Percentiles rank a stretch among this genome's conserved stretches.
These are phyloP conservation scores for Ochotona princeps DNA, from an alignment of 2,113 vertebrate species.

Conservation along the genomic window DNA sequence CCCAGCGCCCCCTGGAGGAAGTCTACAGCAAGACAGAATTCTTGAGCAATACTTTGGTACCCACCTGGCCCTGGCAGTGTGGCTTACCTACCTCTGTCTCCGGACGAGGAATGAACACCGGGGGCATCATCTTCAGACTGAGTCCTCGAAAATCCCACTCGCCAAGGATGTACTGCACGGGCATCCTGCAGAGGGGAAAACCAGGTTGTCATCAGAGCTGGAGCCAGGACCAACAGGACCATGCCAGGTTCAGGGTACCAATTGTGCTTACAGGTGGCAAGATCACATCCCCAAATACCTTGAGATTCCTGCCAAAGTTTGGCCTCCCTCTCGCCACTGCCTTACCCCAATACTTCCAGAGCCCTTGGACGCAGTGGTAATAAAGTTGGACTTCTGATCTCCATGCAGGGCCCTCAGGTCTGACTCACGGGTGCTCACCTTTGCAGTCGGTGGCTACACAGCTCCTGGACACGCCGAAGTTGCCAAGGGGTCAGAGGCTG, in stretches of 20 bases:
- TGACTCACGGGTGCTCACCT: constrained; percentile 84
- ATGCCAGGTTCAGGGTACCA: background rate
- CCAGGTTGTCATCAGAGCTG: background rate
- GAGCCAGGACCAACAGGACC: background rate
- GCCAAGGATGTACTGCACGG: constrained; percentile 96
- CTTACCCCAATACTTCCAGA: background rate
- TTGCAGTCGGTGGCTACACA: constrained; percentile 89
- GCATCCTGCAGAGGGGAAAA: constrained; percentile 89
- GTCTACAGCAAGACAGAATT: background rate
- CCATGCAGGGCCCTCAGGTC: background rate
- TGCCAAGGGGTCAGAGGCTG: constrained; percentile 82
- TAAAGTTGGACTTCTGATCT: background rate
- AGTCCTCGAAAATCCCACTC: constrained; percentile 98
- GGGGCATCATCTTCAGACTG: constrained; percentile 94
- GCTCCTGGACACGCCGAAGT: constrained; percentile 87
- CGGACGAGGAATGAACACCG: constrained; percentile 97
- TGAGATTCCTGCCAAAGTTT: background rate
- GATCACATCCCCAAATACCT: background rate
- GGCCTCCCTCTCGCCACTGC: background rate
- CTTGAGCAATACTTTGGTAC: background rate
- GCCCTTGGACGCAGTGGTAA: background rate
- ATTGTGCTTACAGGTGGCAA: background rate
- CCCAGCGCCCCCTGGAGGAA: constrained; percentile 70
- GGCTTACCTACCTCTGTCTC: constrained; percentile 94
- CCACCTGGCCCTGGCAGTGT: background rate